Percentiles rank a stretch among this genome's conserved stretches.
Conservation (phyloP, 2,888 invertebrate species). For the Emesis russula region DNA sequence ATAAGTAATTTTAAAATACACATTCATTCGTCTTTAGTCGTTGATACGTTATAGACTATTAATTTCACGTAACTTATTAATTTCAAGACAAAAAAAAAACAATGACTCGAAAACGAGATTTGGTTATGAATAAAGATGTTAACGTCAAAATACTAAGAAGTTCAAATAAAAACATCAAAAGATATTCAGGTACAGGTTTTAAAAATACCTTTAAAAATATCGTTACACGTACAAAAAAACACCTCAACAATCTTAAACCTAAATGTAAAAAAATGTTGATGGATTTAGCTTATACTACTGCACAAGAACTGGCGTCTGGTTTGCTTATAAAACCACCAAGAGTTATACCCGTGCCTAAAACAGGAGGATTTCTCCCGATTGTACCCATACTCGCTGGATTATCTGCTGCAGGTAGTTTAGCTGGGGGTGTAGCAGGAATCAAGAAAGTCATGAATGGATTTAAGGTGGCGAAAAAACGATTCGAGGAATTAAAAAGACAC, state of each 20-base stretch:
- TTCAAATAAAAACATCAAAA: constrained; percentile 29
- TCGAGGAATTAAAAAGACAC: constrained; percentile 24
- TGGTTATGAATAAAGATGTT: no score
- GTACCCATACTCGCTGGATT: constrained; percentile 91
- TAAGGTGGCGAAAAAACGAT: constrained; percentile 87
- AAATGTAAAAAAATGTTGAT: constrained; percentile 69
- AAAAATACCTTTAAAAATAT: constrained; percentile 67
- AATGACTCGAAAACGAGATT: no score
- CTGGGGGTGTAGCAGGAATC: constrained; percentile 90
- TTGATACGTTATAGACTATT: no score
- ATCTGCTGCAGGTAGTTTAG: constrained; percentile 89
- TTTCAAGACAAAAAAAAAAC: no score
- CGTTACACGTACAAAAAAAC: constrained; percentile 56
- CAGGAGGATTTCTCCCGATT: constrained; percentile 90
- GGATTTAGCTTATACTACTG: constrained; percentile 63
- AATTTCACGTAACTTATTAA: no score
- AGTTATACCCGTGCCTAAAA: constrained; percentile 90
- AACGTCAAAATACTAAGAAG: no score
- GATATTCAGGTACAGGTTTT: constrained; percentile 40
- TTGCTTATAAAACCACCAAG: constrained; percentile 80
- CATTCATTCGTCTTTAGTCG: no score
- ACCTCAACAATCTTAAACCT: constrained; percentile 50
- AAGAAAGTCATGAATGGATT: constrained; percentile 89
- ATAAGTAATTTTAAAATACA: no score
- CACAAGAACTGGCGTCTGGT: constrained; percentile 75